Percentiles rank a stretch among this genome's conserved stretches.
These are phyloP conservation scores for Elaphurus davidianus DNA, from an alignment of 2,113 vertebrate species.

Conservation along the genomic window DNA sequence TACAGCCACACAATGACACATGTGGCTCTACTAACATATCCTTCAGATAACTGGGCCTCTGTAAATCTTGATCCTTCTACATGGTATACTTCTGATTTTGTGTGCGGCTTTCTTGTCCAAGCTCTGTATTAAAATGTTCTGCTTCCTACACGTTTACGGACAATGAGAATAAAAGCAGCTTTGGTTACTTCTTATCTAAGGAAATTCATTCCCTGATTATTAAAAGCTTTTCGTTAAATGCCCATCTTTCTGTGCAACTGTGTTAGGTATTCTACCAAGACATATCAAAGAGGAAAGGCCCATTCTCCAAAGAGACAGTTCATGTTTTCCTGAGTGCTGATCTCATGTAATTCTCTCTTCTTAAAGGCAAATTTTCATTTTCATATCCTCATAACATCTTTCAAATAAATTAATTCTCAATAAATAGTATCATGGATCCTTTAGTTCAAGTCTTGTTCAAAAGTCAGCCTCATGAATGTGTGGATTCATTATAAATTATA, in stretches of 20 bases:
- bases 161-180: neutral
- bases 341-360: constrained; percentile 12
- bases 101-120: neutral
- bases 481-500: neutral
- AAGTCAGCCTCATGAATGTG: neutral
- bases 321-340: neutral
- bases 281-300: neutral
- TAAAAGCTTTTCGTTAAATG: constrained; percentile 6
- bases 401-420: constrained; percentile 27
- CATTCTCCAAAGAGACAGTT: neutral
- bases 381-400: constrained; percentile 18
- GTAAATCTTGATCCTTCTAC: neutral
- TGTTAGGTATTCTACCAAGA: neutral
- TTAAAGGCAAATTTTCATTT: constrained; percentile 27
- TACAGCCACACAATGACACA: neutral
- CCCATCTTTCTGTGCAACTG: neutral
- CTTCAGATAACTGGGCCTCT: neutral
- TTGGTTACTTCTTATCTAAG: neutral
- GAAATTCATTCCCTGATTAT: neutral
- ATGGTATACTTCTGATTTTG: neutral
- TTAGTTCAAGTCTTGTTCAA: constrained; percentile 10
- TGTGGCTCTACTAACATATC: neutral
- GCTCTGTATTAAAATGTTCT: neutral
- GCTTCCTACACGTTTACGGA: neutral
- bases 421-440: constrained; percentile 24